phyloP scores from a whole-genome alignment of 2,113 vertebrate genomes.

The Pseudopodoces humilis region DNA sequence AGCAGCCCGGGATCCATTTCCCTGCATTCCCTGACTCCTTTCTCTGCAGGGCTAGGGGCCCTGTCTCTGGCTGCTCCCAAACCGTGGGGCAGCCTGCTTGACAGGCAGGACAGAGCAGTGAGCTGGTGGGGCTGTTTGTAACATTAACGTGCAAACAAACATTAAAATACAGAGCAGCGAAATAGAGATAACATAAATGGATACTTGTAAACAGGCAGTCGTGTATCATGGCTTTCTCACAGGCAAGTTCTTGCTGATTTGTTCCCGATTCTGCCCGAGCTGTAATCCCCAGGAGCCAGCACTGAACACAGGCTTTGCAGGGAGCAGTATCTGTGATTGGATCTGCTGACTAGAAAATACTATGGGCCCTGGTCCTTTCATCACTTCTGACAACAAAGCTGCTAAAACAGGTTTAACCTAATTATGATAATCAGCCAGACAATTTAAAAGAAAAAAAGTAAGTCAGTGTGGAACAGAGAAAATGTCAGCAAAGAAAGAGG shows the following conservation, averaged over 20 bases:
- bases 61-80: rapidly evolving
- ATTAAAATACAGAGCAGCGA: background rate
- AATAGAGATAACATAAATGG: background rate
- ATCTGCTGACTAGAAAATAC: background rate
- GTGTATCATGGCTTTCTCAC: background rate
- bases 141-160: background rate
- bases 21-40: background rate
- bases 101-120: background rate
- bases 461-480: background rate
- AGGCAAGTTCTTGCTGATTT: background rate
- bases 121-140: background rate
- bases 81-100: background rate
- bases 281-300: background rate
- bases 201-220: background rate
- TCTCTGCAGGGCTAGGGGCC: background rate
- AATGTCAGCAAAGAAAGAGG: background rate
- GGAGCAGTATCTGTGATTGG: background rate
- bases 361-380: background rate
- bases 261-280: background rate
- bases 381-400: background rate
- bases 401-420: slow-evolving; percentile 3
- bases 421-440: background rate
- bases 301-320: background rate
- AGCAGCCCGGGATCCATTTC: background rate
- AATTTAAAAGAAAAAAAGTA: background rate